phyloP scores from a whole-genome alignment of 2,797 vertebrate species.

The Coregonus suidteri region DNA sequence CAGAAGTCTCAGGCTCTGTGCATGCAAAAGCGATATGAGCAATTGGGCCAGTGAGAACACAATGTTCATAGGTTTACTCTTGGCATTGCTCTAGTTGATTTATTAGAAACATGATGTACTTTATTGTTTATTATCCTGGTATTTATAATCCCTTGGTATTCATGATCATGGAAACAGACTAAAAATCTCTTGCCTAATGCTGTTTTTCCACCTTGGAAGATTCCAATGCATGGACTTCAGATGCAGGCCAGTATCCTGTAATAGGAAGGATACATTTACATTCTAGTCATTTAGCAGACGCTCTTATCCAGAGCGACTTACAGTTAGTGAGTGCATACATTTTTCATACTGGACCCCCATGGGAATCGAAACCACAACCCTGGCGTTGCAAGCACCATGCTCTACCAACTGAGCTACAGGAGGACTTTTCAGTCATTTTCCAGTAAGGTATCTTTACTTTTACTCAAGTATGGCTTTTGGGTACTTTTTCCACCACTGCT shows the following conservation, averaged over 20 bases:
- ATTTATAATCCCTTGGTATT: background rate
- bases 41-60: background rate
- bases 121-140: background rate
- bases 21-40: background rate
- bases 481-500: no score
- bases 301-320: no score
- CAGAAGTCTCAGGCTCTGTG: background rate
- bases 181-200: background rate
- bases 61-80: background rate
- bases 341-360: no score
- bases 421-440: no score
- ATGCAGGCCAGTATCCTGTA: background rate
- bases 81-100: background rate
- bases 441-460: no score
- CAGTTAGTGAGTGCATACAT: no score
- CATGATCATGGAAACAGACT: background rate
- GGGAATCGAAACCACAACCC: no score
- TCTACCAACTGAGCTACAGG: no score
- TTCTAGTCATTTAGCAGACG: no score
- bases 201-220: background rate
- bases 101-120: no score
- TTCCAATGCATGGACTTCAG: background rate
- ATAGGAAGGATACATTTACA: background rate
- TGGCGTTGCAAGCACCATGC: no score
- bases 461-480: no score